Evolutionary conservation across 2,888 invertebrate genomes (phyloP).

Genomic region (Thelaira solivaga): DNA sequence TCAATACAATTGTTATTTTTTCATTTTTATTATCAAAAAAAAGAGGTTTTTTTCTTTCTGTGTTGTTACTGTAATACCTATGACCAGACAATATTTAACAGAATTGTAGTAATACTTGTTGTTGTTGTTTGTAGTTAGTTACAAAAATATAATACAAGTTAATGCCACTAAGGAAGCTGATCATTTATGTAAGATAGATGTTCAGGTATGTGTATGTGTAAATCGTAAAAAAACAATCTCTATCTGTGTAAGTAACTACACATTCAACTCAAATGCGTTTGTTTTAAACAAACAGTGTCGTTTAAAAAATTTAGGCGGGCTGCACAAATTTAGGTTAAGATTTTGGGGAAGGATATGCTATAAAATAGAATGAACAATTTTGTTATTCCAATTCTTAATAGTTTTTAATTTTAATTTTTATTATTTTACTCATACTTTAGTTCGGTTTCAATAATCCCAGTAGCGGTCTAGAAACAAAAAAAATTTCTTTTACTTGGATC

Average conservation of each 20-base stretch:
- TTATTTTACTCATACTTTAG: too few relatives aligned
- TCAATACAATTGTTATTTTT: slow-evolving; percentile 47
- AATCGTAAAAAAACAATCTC: slow-evolving; percentile 40
- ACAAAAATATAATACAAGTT: slow-evolving; percentile 46
- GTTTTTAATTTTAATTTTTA: too few relatives aligned
- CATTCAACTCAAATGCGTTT: neutral
- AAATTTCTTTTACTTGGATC: too few relatives aligned
- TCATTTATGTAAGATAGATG: slow-evolving; percentile 59
- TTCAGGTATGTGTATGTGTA: too few relatives aligned
- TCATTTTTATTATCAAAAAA: neutral
- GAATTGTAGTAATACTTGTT: slow-evolving; percentile 62
- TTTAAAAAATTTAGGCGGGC: neutral
- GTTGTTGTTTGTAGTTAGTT: slow-evolving; percentile 25
- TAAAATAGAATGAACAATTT: too few relatives aligned
- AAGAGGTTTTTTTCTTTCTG: neutral
- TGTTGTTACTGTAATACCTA: slow-evolving; percentile 35
- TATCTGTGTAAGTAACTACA: slow-evolving; percentile 4
- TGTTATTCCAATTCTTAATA: too few relatives aligned
- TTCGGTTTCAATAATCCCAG: too few relatives aligned
- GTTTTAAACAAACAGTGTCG: neutral
- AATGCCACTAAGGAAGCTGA: slow-evolving; percentile 62
- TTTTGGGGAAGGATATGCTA: too few relatives aligned
- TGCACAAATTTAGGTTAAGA: too few relatives aligned
- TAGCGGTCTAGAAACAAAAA: too few relatives aligned
- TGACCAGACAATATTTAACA: slow-evolving; percentile 53